Evolutionary conservation across 2,797 vertebrate genomes (phyloP).

Genomic region (Paratrypauchen microcephalus): DNA sequence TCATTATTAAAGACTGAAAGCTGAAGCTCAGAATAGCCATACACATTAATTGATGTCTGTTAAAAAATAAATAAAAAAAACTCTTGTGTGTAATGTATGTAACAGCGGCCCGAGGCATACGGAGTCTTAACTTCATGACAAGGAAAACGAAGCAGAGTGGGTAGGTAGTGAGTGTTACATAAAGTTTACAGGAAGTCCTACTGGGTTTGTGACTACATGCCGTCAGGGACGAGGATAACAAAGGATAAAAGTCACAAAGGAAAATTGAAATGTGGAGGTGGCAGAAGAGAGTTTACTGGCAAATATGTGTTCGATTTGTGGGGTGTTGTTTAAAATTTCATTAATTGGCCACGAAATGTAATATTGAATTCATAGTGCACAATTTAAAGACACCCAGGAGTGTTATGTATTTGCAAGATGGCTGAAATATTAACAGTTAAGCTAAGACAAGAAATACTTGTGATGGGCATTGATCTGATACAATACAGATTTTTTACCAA

Average conservation of each 20-base stretch:
- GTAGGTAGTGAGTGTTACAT: constrained; percentile 59
- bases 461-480: too few species aligned
- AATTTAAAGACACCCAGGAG: not conserved
- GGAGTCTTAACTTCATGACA: constrained; percentile 67
- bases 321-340: too few species aligned
- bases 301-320: not conserved
- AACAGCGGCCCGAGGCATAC: constrained; percentile 72
- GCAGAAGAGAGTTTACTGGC: not conserved
- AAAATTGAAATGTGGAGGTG: constrained; percentile 22
- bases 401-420: not conserved
- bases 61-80: constrained; percentile 35
- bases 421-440: not conserved
- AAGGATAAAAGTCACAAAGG: constrained; percentile 26
- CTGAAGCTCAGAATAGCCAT: constrained; percentile 56
- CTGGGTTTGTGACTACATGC: constrained; percentile 29
- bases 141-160: constrained; percentile 48
- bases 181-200: constrained; percentile 59
- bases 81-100: constrained; percentile 68
- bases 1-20: constrained; percentile 74
- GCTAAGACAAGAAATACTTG: not conserved
- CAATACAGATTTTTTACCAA: too few species aligned
- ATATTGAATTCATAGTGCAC: not conserved
- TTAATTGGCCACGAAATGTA: too few species aligned
- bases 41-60: constrained; percentile 77
- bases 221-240: constrained; percentile 27